Evolutionary conservation across 1,140 invertebrate species (phyloP).

Genomic region (Meteorus sp.): DNA sequence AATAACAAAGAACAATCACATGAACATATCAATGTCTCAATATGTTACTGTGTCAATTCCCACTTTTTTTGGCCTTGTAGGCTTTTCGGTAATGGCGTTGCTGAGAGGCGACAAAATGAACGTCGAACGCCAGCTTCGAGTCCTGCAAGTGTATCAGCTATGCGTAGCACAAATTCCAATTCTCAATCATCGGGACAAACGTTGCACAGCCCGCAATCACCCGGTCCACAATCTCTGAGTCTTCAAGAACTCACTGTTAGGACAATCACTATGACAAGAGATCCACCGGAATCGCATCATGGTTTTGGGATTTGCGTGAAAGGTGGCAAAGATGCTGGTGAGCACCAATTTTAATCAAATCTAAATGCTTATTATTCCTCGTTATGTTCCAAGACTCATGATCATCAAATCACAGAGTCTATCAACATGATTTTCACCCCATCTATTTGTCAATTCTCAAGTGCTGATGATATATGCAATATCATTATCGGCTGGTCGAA

Average conservation of each 20-base stretch:
- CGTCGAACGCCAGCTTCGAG: conserved; percentile 72
- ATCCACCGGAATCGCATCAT: conserved; percentile 73
- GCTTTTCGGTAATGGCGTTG: conserved; percentile 50
- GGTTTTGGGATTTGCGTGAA: conserved; percentile 89
- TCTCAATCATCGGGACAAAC: conserved; percentile 34
- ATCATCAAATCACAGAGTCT: neutral
- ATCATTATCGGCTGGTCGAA: neutral
- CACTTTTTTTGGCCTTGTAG: conserved; percentile 25
- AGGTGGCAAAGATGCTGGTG: conserved; percentile 83
- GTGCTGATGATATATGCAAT: neutral
- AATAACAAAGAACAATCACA: neutral
- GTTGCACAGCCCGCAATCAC: conserved; percentile 40
- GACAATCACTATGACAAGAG: conserved; percentile 81
- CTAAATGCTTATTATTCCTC: neutral
- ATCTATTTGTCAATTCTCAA: too few relatives aligned
- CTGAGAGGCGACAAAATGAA: conserved; percentile 48
- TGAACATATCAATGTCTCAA: neutral
- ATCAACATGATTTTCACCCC: too few relatives aligned
- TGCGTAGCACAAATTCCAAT: conserved; percentile 41
- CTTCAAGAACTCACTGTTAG: conserved; percentile 76
- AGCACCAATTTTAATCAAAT: conserved; percentile 25
- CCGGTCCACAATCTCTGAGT: conserved; percentile 62
- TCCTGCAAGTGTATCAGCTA: conserved; percentile 62
- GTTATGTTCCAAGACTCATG: neutral
- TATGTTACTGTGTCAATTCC: neutral